Evolutionary conservation across 2,888 invertebrate genomes (phyloP), one percentile per base, ranked within the genome.

Genomic region (Cataglyphis rosenhaueri): DNA sequence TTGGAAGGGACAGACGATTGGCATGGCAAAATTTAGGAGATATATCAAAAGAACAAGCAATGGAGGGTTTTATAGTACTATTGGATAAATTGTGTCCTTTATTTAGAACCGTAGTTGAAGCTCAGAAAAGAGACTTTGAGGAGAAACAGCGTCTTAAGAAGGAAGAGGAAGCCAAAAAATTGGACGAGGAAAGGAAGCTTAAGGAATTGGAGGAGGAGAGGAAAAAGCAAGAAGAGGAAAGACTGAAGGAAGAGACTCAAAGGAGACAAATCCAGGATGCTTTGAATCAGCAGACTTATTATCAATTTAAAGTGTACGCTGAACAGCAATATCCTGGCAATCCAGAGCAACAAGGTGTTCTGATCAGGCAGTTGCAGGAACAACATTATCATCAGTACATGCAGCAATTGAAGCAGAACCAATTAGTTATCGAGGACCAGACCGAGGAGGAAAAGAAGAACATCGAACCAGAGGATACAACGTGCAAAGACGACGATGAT

Each of bases 331-430:
- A 96, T 92, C 97, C 97, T 0, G 97, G 92, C 0, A 97, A 97
- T 94, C 97, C 97, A 0, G 97, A 97, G 90, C 97, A 99, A 95
- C 99, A 99, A 96, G 98, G 98, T 0, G 96, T 98, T 61, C 95
- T 99, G 38, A 98, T 99, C 82, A 96, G 97, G 81, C 99, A 99
- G 93, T 95, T 99, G 65, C 99, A 99, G 95, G 99, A 99, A 91
- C 99, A 99, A 93, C 99, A 99, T 95, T 99, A 99, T 94, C 98
- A 99, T 93, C 99, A 99, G 93, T 99, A 99, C 94, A 99, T 99
- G 97, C 98, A 99, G 92, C 99, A 99, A 94, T 95, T 99, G 57
- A 97, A 96, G 0, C 95, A 96, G 52, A 94, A 92, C 81, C 92
- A 93, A 64, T 81, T 96, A 18, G 86, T 91, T 4, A 89, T 92